Base-by-base conservation (phyloP, 2,797 vertebrate species). In the Pteropus rufus region DNA sequence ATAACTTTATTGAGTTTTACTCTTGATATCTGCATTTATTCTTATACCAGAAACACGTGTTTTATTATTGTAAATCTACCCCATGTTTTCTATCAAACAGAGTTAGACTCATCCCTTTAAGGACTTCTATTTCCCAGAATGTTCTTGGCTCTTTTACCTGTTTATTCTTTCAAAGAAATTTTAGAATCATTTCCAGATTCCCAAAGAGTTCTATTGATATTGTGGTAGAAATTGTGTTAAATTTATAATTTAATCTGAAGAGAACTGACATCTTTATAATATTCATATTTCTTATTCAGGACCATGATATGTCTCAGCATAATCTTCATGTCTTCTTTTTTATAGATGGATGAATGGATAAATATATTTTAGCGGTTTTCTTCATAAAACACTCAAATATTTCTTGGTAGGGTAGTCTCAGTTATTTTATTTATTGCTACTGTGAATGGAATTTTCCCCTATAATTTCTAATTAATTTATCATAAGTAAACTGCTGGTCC, bases 141-240 rank as follows among this genome's bases (percentile, higher is more conserved):
- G 41, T 82, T 85, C 67, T 60, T 89, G 36, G 31, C 14, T 72
- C 60, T 80, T 93, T 93, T 36, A 79, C 7, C 31, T 86, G 29
- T 75, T 84, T 64, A 89, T 70, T 65, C 60, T 81, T 92, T 89
- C 54, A 72, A 10, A 84, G 26, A 60, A 81, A 91, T 76, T 91
- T 88, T 84, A 83, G 56, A 83, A 79, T 91, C n/a, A 54, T 89
- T 92, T 94, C 80, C 86, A 95, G 54, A 86, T 67, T 92, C 54
- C n/a, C 62, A 83, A 54, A 79, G 23, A 79, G 26, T 69, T 39
- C 54, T 18, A 72, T 1, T 65, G 11, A 36, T 67, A 52, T 76
- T 86, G 65, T 75, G 65, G 23, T 60, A 89, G 31, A 26, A 62
- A 80, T 19, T 49, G 12, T n/a, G 11, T 70, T 82, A 83, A 84